Evolutionary conservation across 2,797 vertebrate species (phyloP), one percentile per base, ranked within the genome.

Genomic region (Neoniphon sammara): DNA sequence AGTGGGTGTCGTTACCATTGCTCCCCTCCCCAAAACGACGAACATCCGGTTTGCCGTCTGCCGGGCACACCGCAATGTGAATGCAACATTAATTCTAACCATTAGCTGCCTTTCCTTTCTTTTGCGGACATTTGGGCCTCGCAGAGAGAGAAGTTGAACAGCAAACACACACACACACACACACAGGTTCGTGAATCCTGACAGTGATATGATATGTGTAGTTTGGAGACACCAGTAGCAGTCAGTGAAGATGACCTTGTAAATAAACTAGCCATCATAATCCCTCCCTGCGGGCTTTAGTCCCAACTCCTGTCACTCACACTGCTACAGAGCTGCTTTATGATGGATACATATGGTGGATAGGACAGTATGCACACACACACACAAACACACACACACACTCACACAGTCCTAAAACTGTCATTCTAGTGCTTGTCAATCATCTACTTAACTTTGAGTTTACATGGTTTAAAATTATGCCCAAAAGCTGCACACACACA

Each of bases 211-310:
- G 67, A 76, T 69, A 71, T 14, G 34, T 77, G 66, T 66, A 27
- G 55, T 59, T 73, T 7, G 21, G 79, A 84, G 74, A 80, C 77
- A 31, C 77, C 65, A 30, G 77, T 47, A 31, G 47, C 63, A 73
- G 79, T 75, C 30, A 46, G 71, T 78, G 70, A 53, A 76, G 82
- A 88, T 88, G 87, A 92, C 91, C 92, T 91, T 91, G 88, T 88
- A 90, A 91, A 91, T 92, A 89, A 90, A 91, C 86, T 78, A 70
- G 65, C 77, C 78, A 81, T 90, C 87, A 81, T 90, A 92, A 93
- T 89, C 85, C 90, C 57, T 87, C 72, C 81, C 82, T 53, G 67
- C 75, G 64, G 81, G 73, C 80, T 73, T 77, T 60, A 66, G 21
- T 52, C 68, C 56, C 74, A 39, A 58, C 74, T 88, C 64, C 78